Base-by-base conservation (phyloP, 2,113 vertebrate species). In the Herpetotheres cachinnans region DNA sequence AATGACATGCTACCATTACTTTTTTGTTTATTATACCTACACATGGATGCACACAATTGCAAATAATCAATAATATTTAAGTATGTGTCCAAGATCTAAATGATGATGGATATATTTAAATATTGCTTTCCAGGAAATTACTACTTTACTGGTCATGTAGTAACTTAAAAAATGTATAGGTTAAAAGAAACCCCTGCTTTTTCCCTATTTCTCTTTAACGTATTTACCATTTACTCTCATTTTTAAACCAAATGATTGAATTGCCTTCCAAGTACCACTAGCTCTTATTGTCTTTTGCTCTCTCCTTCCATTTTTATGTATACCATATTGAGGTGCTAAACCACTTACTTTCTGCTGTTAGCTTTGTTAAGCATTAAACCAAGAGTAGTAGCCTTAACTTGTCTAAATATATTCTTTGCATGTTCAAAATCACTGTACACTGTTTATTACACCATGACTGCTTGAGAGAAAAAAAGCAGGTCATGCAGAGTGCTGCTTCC, bases 51-150 rank as follows among this genome's bases (percentile, higher is more conserved):
- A 98, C 98, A 98, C 97, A 98, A 98, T 98, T 98, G 98, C 97
- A 98, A 98, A 98, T 98, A 97, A 98, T 98, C 97, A 97, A 98
- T 98, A 98, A 98, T 98, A 98, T 98, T 98, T 98, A 98, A 98
- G 98, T 98, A 97, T 93, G 97, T 98, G 98, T 98, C 98, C 97
- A 97, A 98, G 97, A 91, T 91, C 93, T 98, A 98, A 98, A 98
- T 97, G 97, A 98, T 98, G 98, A 98, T 98, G 97, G 97, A 98
- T 98, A 98, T 93, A 98, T 98, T 98, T 98, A 98, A 98, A 97
- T 97, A 98, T 97, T 97, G 90, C 97, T 98, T 98, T 98, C 95
- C 67, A 72, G 82, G 92, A 98, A 98, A 98, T 98, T 95, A 97
- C 95, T 97, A 98, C 96, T 98, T 97, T 97, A 97, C 96, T 95